Evolutionary conservation across 2,888 invertebrate species (phyloP), one percentile per base, ranked within the genome.

Genomic region (Parasteatoda lunata): DNA sequence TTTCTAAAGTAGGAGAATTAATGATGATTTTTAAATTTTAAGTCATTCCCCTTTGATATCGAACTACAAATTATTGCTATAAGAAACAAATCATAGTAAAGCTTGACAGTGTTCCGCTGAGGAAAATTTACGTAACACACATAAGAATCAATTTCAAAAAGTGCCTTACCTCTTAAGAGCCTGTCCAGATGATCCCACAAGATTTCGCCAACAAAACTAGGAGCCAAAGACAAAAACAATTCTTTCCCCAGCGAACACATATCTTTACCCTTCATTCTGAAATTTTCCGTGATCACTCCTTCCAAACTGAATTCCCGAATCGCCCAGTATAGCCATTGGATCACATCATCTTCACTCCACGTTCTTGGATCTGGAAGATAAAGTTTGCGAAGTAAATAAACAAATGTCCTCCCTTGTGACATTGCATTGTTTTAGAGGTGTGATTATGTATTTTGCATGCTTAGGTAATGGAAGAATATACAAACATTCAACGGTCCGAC

Each of bases 101-200:
- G 30, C 30, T 30, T 30, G 30, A 30, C 30, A 30, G 2, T 30
- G 2, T 30, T 30, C 30, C 30, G 30, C 30, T 30, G 30, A 30
- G 30, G 30, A 30, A 30, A 30, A 30, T 30, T 30, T 30, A 30
- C 30, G 30, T 30, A 30, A 30, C 1, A 30, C 30, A 30, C 30
- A 30, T 30, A 30, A 30, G 30, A 30, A 30, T 30, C 30, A 1
- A 59, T 13, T 59, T 59, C n/a, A 59, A 54, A 8, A 30, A 54
- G n/a, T 47, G n/a, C 70, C 92, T 92, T 93, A 97, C 97, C 97
- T 96, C 97, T 98, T 92, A 97, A 97, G 90, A 98, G 93, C 90
- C 97, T 96, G 93, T 98, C 98, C 91, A 98, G 94, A 92, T 98
- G 98, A 92, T 98, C 98, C 98, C 98, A 98, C 66, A 98, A 94